Conservation (phyloP, 2,113 vertebrate species). For the Bungarus multicinctus region DNA sequence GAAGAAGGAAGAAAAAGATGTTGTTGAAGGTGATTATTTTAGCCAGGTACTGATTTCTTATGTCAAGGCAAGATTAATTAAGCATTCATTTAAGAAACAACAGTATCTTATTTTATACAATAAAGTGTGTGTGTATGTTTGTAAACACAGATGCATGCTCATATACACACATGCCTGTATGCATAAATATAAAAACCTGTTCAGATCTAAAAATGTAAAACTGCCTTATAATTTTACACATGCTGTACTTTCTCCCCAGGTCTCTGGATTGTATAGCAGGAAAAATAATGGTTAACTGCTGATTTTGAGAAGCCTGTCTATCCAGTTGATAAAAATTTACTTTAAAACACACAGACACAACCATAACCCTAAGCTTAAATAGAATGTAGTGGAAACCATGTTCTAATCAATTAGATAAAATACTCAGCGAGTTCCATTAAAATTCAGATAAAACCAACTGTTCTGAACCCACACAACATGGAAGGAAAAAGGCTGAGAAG, state of each 20-base stretch:
- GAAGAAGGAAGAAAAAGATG: background rate
- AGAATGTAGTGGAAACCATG: background rate
- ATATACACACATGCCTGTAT: background rate
- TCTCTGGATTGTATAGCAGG: constrained; percentile 34
- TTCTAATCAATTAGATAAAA: background rate
- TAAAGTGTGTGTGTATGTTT: background rate
- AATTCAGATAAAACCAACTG: constrained; percentile 13
- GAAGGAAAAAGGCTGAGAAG: constrained; percentile 27
- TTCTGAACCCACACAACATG: constrained; percentile 38
- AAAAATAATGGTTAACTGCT: constrained; percentile 4
- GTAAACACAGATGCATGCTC: background rate
- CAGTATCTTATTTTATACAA: background rate
- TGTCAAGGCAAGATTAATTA: constrained; percentile 38
- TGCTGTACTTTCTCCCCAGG: background rate
- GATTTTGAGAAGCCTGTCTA: background rate
- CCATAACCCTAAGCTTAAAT: background rate
- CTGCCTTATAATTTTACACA: constrained; percentile 22
- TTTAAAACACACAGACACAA: background rate
- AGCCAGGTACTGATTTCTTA: constrained; percentile 12
- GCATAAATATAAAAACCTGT: background rate
- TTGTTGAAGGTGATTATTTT: background rate
- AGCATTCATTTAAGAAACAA: constrained; percentile 6
- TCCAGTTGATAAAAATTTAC: background rate
- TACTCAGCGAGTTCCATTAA: background rate
- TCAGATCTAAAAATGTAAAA: constrained; percentile 36